These are phyloP conservation scores for Archips crataeganus DNA, from an alignment of 2,888 invertebrate genomes.

Conservation along the genomic window DNA sequence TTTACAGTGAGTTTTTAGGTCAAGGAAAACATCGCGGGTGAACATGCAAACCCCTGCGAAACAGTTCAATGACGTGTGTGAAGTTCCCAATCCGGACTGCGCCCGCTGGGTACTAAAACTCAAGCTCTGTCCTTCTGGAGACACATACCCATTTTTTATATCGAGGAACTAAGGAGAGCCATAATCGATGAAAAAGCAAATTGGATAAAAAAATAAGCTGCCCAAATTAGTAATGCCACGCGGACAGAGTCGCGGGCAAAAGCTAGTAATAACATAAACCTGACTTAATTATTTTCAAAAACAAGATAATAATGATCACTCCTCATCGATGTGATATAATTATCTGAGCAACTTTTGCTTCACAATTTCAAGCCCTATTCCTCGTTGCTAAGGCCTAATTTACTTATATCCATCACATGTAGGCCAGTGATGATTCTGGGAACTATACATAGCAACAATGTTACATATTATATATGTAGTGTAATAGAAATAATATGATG, in stretches of 20 bases:
- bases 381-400: background rate
- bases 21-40: too few species aligned
- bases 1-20: too few species aligned
- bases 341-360: background rate
- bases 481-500: slow-evolving; percentile 8
- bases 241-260: too few species aligned
- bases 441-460: background rate
- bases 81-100: too few species aligned
- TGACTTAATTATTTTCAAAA: background rate
- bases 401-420: background rate
- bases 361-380: background rate
- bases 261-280: background rate
- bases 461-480: background rate
- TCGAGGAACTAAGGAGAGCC: too few species aligned
- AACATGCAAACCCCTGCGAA: too few species aligned
- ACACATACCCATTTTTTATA: too few species aligned
- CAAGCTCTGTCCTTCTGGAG: too few species aligned
- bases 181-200: too few species aligned
- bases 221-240: too few species aligned
- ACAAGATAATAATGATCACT: slow-evolving; percentile 19
- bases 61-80: background rate
- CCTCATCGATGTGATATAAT: background rate
- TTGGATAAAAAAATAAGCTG: too few species aligned
- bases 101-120: too few species aligned
- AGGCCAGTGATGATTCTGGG: slow-evolving; percentile 17